Conservation (phyloP, 2,113 vertebrate species). For the Halichoeres trimaculatus region DNA sequence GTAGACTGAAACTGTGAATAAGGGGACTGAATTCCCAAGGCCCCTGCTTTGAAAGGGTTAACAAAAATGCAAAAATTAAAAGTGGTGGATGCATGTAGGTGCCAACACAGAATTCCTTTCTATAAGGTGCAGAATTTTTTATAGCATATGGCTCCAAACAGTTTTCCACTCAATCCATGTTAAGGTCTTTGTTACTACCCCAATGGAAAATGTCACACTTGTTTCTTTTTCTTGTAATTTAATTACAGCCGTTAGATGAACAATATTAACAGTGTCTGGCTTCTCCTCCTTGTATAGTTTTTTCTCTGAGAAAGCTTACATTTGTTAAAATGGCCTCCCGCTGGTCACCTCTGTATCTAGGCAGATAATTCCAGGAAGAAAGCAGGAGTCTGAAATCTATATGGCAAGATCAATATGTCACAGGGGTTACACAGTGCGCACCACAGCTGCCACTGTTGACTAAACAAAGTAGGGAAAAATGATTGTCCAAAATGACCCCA, state of each 20-base stretch:
- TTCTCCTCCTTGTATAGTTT: background rate
- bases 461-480: slow-evolving; percentile 61
- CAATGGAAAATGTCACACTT: too few relatives aligned
- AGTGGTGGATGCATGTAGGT: too few relatives aligned
- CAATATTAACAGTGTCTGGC: background rate
- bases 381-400: slow-evolving; percentile 61
- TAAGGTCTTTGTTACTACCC: too few relatives aligned
- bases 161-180: too few relatives aligned
- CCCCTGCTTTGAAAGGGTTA: too few relatives aligned
- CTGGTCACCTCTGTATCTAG: slow-evolving; percentile 60
- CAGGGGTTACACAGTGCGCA: slow-evolving; percentile 51
- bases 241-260: background rate
- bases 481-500: slow-evolving; percentile 55
- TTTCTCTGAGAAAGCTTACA: background rate
- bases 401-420: slow-evolving; percentile 68
- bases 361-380: slow-evolving; percentile 70
- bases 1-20: too few relatives aligned
- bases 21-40: too few relatives aligned
- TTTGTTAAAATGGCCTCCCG: slow-evolving; percentile 57
- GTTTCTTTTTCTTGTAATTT: too few relatives aligned
- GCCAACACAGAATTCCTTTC: too few relatives aligned
- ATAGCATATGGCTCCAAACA: background rate
- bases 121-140: too few relatives aligned
- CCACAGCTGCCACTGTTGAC: slow-evolving; percentile 56
- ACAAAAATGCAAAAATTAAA: too few relatives aligned